phyloP scores from a whole-genome alignment of 2,888 invertebrate species.

The Phoronis australis region DNA sequence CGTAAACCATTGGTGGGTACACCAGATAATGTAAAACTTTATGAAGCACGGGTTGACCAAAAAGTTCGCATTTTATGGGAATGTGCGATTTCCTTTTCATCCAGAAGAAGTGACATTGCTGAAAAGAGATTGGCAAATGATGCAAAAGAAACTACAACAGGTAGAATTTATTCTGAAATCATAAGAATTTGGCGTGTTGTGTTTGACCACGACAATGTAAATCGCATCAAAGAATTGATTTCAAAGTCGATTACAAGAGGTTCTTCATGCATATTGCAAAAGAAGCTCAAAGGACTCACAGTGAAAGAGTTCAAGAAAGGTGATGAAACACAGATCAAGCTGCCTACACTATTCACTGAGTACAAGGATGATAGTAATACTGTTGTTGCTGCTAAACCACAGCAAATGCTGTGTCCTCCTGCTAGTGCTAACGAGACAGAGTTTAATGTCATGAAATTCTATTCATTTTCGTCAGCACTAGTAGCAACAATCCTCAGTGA shows the following conservation, averaged over 20 bases:
- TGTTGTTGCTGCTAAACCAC: background rate
- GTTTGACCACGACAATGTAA: slow-evolving; percentile 22
- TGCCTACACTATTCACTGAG: slow-evolving; percentile 7
- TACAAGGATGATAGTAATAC: background rate
- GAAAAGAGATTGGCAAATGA: slow-evolving; percentile 20
- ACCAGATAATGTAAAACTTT: slow-evolving; percentile 23
- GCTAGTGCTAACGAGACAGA: slow-evolving; percentile 35
- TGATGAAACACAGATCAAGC: slow-evolving; percentile 1
- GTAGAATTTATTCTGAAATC: slow-evolving; percentile 36
- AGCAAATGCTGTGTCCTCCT: slow-evolving; percentile 28
- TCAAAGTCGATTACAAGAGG: slow-evolving; percentile 32
- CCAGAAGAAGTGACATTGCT: slow-evolving; percentile 27
- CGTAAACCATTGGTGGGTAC: slow-evolving; percentile 23
- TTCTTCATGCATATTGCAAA: slow-evolving; percentile 24
- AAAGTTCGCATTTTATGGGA: slow-evolving; percentile 34
- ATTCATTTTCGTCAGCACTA: slow-evolving; percentile 32
- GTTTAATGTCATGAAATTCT: slow-evolving; percentile 43
- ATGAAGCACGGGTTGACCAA: slow-evolving; percentile 23
- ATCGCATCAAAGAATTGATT: slow-evolving; percentile 19
- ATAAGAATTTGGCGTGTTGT: slow-evolving; percentile 26
- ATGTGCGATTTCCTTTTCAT: slow-evolving; percentile 35
- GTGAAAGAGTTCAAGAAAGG: background rate
- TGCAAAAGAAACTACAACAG: slow-evolving; percentile 14
- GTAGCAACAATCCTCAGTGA: slow-evolving; percentile 30
- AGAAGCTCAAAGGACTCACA: slow-evolving; percentile 1